Evolutionary conservation across 1,140 invertebrate species (phyloP), one percentile per base, ranked within the genome.

Genomic region (Aphaenogaster rudis): DNA sequence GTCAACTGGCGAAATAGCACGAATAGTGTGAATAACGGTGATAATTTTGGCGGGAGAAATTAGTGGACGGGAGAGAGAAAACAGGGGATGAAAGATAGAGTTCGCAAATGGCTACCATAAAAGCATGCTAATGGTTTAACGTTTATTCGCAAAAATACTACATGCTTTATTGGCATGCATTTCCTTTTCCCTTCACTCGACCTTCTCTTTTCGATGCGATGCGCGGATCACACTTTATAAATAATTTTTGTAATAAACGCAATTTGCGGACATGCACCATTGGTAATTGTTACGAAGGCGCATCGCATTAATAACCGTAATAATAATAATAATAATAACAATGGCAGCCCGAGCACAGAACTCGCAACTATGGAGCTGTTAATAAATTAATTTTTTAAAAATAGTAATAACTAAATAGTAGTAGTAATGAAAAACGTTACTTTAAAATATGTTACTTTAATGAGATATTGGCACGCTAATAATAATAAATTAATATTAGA

Each of bases 121-220:
- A 84, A 74, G 54, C 80, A 7, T 67, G 39, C 39, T 74, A 72
- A 84, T 84, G 42, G 80, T 50, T 72, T 74, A 82, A 82, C 69
- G 69, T 72, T 84, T 84, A 76, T 76, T 84, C 42, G 69, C 54
- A 84, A 84, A 76, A 84, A 84, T 57, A 76, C 33, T n/a, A 13
- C 69, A 17, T 61, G 57, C 80, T 74, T 84, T 74, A 82, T 82
- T 54, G 69, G 54, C 17, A 48, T 61, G 17, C 52, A 74, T 82
- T 82, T 84, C 57, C 69, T 84, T 84, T 42, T 28, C 7, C 42
- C 69, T 39, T 11, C 17, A 57, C 45, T 28, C 17, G 11, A 39
- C 15, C 28, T 54, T 48, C 50, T 71, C 78, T 66, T 66, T 66
- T 79, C 67, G 52, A 6, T 28, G 39, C 42, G 42, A 74, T 72